Base-by-base conservation (phyloP, 2,113 vertebrate genomes). In the Dasyurus viverrinus region DNA sequence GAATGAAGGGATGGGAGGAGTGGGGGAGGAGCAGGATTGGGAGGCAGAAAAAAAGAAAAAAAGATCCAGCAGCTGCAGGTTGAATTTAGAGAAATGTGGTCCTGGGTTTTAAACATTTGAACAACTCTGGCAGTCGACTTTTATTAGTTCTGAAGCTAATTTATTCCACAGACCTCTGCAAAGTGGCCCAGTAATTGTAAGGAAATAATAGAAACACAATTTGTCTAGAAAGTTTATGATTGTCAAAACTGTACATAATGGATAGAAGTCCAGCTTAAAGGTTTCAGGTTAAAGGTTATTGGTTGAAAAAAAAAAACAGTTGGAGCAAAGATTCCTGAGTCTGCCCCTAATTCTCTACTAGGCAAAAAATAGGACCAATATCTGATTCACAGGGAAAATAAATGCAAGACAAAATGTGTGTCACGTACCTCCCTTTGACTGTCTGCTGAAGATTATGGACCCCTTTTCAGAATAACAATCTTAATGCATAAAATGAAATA, bases 151-250 rank as follows among this genome's bases (percentile, higher is more conserved):
- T 2, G 0, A 0, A 2, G 50, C 92, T 96, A 3, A 92, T 94
- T 95, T 95, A 93, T 95, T 76, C 93, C 10, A 0, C 0, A n/a
- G 57, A 55, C 95, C 90, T 96, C 94, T 57, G 92, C 68, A 93
- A 94, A 93, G 55, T 93, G 60, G 89, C 93, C 95, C 94, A 52
- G 47, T 14, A 91, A 2, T 0, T 93, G 76, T 2, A 89, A 96
- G 95, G 93, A 94, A 97, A 96, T 94, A 93, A 46, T 1, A 96
- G 96, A 96, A 98, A 91, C 23, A 0, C 8, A 30, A 91, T 96
- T 89, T 57, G 54, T 92, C 96, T 54, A 92, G 54, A 50, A 57
- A 47, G 30, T 97, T 97, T 90, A 93, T 23, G 22, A 26, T 5
- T 1, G 46, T 92, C 89, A 57, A 94, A 96, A 93, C 60, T 48